These are phyloP conservation scores for Mormyrus iriodes DNA, from an alignment of 2,113 vertebrate genomes.

Conservation along the genomic window DNA sequence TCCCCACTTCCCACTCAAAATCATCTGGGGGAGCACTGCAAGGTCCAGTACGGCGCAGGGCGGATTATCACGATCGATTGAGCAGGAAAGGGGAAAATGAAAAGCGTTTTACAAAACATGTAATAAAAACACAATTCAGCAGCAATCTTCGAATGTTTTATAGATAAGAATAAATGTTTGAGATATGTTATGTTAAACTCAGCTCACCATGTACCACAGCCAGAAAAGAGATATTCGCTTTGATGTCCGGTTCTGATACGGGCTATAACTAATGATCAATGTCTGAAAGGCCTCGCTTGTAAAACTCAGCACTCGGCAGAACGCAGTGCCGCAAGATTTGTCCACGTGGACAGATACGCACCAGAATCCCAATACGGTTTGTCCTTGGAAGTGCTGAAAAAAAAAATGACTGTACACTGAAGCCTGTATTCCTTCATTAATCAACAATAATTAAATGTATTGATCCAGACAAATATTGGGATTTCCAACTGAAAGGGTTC, in stretches of 20 bases:
- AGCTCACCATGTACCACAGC: background rate
- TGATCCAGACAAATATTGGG: conserved; percentile 62
- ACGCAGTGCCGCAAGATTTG: conserved; percentile 4
- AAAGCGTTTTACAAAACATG: background rate
- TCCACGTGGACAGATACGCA: conserved; percentile 30
- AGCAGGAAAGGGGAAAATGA: background rate
- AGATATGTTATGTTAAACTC: background rate
- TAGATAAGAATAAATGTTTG: conserved; percentile 6
- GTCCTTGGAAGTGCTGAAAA: conserved; percentile 54
- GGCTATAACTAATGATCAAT: conserved; percentile 9
- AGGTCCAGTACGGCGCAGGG: background rate
- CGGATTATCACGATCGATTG: background rate
- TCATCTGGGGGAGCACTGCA: background rate
- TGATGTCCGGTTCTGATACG: background rate
- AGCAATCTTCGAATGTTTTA: conserved; percentile 5
- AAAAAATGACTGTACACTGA: conserved; percentile 44
- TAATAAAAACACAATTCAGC: background rate
- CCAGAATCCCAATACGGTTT: conserved; percentile 39
- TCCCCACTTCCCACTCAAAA: background rate
- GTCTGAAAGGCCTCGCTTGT: background rate
- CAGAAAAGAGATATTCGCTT: background rate
- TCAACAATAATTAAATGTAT: conserved; percentile 85
- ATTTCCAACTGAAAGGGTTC: conserved; percentile 59
- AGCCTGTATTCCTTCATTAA: conserved; percentile 68
- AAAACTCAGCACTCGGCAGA: background rate